A percentile compares a stretch with the other conserved stretches of the same genome.
phyloP scores from a whole-genome alignment of 2,113 vertebrate genomes.

The Ardeotis arabs region DNA sequence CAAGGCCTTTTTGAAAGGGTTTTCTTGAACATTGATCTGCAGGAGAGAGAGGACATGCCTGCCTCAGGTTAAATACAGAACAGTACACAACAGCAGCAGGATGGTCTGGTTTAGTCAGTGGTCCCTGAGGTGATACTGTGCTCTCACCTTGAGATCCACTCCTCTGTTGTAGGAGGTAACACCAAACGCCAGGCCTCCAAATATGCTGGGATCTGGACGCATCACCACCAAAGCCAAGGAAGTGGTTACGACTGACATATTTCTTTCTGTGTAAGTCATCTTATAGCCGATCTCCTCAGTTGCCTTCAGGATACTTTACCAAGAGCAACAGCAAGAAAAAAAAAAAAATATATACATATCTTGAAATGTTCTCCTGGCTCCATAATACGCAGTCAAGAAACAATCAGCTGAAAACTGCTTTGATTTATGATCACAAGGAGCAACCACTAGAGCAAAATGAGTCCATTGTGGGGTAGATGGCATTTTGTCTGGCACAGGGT shows the following conservation, averaged over 20 bases:
- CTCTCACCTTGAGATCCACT: slow-evolving; percentile 77
- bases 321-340: not conserved
- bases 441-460: not conserved
- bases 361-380: not conserved
- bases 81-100: not conserved
- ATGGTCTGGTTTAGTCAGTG: not conserved
- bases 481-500: not conserved
- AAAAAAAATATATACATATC: not conserved
- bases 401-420: not conserved
- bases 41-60: slow-evolving; percentile 1
- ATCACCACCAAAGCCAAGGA: slow-evolving; percentile 78
- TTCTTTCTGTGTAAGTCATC: slow-evolving; percentile 74
- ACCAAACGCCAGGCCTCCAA: slow-evolving; percentile 82
- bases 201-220: slow-evolving; percentile 64
- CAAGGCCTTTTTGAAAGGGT: slow-evolving; percentile 55
- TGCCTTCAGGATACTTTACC: slow-evolving; percentile 80
- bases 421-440: not conserved
- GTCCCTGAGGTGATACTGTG: not conserved
- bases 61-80: not conserved
- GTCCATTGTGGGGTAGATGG: not conserved
- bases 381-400: not conserved
- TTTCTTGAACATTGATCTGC: slow-evolving; percentile 76
- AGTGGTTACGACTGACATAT: slow-evolving; percentile 56
- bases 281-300: slow-evolving; percentile 80
- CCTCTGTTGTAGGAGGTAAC: slow-evolving; percentile 67